These are phyloP conservation scores for Danaus chrysippus DNA, from an alignment of 2,888 invertebrate species.

Conservation along the genomic window DNA sequence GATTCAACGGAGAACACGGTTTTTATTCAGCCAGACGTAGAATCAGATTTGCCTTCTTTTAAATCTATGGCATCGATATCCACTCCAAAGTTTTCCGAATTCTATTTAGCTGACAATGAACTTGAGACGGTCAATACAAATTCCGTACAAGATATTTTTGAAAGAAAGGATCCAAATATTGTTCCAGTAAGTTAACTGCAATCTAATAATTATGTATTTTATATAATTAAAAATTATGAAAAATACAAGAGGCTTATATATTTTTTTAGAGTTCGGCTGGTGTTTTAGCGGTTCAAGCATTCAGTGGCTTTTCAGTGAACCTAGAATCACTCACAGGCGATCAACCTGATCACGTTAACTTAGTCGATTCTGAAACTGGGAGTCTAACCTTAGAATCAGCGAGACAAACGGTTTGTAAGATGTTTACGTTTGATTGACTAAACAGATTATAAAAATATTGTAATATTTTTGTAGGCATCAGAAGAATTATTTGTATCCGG, in stretches of 20 bases:
- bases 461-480: conserved; percentile 49
- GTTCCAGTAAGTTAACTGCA: conserved; percentile 38
- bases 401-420: conserved; percentile 53
- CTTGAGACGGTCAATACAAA: conserved; percentile 31
- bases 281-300: conserved; percentile 51
- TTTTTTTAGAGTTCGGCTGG: conserved; percentile 45
- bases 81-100: conserved; percentile 53
- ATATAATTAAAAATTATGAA: conserved; percentile 1
- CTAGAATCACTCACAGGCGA: conserved; percentile 48
- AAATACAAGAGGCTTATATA: conserved; percentile 10
- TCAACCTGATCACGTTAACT: conserved; percentile 51
- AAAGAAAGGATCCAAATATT: conserved; percentile 48
- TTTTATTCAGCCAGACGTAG: conserved; percentile 23
- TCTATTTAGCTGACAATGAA: conserved; percentile 51
- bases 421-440: background rate
- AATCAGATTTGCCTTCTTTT: conserved; percentile 53
- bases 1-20: conserved; percentile 36
- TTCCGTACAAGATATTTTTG: conserved; percentile 57
- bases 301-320: conserved; percentile 64
- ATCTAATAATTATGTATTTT: background rate
- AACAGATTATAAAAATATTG: conserved; percentile 6
- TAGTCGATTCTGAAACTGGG: conserved; percentile 64
- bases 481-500: conserved; percentile 65
- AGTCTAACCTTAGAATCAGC: conserved; percentile 44
- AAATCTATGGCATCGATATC: conserved; percentile 51